Conservation (phyloP, 1,140 invertebrate species). For the Antheraea mylitta region DNA sequence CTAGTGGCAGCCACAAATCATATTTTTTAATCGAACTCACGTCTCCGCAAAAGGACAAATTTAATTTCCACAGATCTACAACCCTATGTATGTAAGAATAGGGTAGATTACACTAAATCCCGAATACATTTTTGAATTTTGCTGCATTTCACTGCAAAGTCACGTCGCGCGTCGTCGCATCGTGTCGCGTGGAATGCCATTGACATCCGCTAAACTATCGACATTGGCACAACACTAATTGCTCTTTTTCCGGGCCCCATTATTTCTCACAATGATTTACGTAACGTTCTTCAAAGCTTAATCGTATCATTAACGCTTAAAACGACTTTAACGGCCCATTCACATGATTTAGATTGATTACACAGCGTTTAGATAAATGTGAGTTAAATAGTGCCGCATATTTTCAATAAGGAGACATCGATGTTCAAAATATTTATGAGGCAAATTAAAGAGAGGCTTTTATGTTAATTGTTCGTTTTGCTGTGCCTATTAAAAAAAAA, state of each 20-base stretch:
- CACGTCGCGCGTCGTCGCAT: conserved; percentile 45
- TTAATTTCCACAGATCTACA: neutral
- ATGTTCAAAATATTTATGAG: neutral
- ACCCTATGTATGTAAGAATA: conserved; percentile 16
- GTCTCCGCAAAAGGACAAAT: conserved; percentile 44
- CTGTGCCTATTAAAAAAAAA: too few species aligned
- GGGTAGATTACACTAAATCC: conserved; percentile 24
- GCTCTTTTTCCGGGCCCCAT: conserved; percentile 60
- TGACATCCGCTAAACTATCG: conserved; percentile 69
- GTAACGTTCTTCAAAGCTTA: conserved; percentile 51
- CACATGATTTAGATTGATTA: conserved; percentile 65
- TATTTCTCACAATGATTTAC: conserved; percentile 69
- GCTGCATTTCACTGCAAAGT: conserved; percentile 54
- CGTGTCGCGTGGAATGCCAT: conserved; percentile 57
- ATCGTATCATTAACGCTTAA: conserved; percentile 62
- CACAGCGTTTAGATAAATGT: conserved; percentile 20
- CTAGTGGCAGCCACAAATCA: conserved; percentile 70
- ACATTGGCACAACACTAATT: conserved; percentile 65
- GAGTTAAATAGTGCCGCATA: neutral
- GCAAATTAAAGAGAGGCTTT: neutral
- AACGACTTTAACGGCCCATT: conserved; percentile 58
- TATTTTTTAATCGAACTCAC: conserved; percentile 75
- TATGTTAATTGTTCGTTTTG: neutral
- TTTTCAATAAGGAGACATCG: neutral
- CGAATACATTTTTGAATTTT: conserved; percentile 22